phyloP scores from a whole-genome alignment of 2,797 vertebrate genomes.

The Melanotaenia pygmaea region DNA sequence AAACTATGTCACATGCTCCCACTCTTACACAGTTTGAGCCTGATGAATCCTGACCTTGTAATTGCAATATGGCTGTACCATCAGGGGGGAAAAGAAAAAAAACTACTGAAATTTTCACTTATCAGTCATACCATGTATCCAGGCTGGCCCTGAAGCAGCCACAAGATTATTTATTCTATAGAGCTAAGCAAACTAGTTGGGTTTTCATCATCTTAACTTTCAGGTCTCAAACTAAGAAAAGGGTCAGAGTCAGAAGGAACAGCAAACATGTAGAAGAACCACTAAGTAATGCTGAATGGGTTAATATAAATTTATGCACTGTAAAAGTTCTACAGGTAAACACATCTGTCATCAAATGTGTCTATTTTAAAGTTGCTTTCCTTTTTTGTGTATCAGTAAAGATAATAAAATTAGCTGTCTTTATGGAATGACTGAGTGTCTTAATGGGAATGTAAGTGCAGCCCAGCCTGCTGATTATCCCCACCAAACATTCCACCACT shows the following conservation, averaged over 20 bases:
- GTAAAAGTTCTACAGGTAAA: background rate
- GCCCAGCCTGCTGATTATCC: constrained; percentile 75
- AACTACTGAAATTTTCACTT: background rate
- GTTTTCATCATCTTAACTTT: no score
- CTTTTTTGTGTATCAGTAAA: constrained; percentile 6
- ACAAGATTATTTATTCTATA: background rate
- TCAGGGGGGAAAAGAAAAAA: background rate
- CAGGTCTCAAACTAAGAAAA: background rate
- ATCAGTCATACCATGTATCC: background rate
- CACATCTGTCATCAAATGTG: background rate
- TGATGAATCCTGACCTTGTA: background rate
- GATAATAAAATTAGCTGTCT: constrained; percentile 32
- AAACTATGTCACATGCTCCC: background rate
- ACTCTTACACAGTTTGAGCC: background rate
- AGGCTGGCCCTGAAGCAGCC: background rate
- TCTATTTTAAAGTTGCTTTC: constrained; percentile 10
- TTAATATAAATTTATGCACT: background rate
- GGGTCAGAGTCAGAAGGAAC: background rate
- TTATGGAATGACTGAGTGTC: constrained; percentile 60
- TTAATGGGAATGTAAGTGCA: constrained; percentile 76
- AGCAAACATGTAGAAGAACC: background rate
- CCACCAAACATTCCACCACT: constrained; percentile 81
- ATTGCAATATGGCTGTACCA: background rate
- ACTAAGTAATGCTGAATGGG: background rate
- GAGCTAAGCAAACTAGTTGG: no score